Percentiles rank a stretch among this genome's conserved stretches.
Conservation (phyloP, 2,797 vertebrate genomes). For the Melanotaenia boesemani region DNA sequence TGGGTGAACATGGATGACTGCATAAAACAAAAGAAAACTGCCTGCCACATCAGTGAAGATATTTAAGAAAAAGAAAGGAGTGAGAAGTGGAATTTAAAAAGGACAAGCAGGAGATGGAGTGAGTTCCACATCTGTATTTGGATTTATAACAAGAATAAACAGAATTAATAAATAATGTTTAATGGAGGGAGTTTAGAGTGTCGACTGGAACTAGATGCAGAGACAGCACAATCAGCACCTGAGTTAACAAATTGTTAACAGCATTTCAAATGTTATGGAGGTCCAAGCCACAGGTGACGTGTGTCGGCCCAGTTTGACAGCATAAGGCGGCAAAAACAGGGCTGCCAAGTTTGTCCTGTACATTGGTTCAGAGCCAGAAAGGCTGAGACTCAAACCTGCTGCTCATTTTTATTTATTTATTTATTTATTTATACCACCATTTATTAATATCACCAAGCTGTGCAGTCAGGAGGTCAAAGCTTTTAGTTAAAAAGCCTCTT, state of each 20-base stretch:
- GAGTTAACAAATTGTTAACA: slow-evolving; percentile 30
- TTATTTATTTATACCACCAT: slow-evolving; percentile 4
- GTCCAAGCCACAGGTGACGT: slow-evolving; percentile 49
- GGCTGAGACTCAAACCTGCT: slow-evolving; percentile 37
- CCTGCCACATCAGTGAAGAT: slow-evolving; percentile 45
- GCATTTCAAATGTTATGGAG: slow-evolving; percentile 12
- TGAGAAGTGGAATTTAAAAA: neutral
- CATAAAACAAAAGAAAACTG: slow-evolving; percentile 61
- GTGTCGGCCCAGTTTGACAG: slow-evolving; percentile 37
- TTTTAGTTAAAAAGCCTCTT: slow-evolving; percentile 35
- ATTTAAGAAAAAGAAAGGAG: slow-evolving; percentile 10
- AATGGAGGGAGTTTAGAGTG: neutral
- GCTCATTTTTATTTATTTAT: slow-evolving; percentile 8
- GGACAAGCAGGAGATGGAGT: neutral
- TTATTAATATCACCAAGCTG: slow-evolving; percentile 30
- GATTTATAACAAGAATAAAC: slow-evolving; percentile 24
- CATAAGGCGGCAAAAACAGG: slow-evolving; percentile 17
- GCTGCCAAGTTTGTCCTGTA: slow-evolving; percentile 38
- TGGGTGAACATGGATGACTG: slow-evolving; percentile 60
- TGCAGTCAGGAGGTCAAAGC: slow-evolving; percentile 41
- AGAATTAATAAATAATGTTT: neutral
- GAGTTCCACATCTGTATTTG: neutral
- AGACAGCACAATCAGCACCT: neutral
- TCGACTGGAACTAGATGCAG: slow-evolving; percentile 1
- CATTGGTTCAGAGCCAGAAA: slow-evolving; percentile 28